Conservation (phyloP, 2,113 vertebrate species). For the Monopterus albus region DNA sequence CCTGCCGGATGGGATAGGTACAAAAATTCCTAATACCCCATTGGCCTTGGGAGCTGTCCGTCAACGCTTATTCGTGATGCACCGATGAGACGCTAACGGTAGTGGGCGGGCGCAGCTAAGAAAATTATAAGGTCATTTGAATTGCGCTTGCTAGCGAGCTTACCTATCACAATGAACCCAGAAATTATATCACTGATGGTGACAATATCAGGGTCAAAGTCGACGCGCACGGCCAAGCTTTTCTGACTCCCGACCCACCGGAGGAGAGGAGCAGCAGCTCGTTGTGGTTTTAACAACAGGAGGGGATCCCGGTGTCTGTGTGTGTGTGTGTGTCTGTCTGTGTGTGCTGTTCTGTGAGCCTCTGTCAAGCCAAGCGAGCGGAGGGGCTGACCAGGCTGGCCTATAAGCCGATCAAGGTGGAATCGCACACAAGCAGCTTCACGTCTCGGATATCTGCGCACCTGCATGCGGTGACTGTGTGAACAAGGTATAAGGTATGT, state of each 20-base stretch:
- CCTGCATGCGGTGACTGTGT: slow-evolving; percentile 55
- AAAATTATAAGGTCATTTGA: slow-evolving; percentile 88
- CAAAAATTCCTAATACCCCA: background rate
- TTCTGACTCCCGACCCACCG: slow-evolving; percentile 18
- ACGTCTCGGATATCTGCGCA: slow-evolving; percentile 55
- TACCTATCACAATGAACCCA: slow-evolving; percentile 40
- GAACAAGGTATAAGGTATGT: slow-evolving; percentile 72
- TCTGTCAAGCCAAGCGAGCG: slow-evolving; percentile 57
- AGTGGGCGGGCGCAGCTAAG: slow-evolving; percentile 74
- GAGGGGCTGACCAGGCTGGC: slow-evolving; percentile 55
- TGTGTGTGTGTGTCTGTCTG: slow-evolving; percentile 56
- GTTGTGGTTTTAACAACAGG: slow-evolving; percentile 41
- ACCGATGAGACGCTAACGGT: slow-evolving; percentile 58
- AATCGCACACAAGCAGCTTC: slow-evolving; percentile 60
- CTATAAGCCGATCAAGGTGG: slow-evolving; percentile 83
- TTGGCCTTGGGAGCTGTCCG: slow-evolving; percentile 62
- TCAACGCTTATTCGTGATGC: slow-evolving; percentile 51
- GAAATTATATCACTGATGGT: no score
- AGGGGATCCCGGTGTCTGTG: slow-evolving; percentile 63
- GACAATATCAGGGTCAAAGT: slow-evolving; percentile 72
- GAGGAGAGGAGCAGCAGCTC: slow-evolving; percentile 33
- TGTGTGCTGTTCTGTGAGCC: slow-evolving; percentile 54
- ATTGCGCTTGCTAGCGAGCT: slow-evolving; percentile 71
- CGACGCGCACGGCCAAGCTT: slow-evolving; percentile 25
- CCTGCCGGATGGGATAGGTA: slow-evolving; percentile 17